Evolutionary conservation across 2,113 vertebrate genomes (phyloP).

Genomic region (Nicator chloris): DNA sequence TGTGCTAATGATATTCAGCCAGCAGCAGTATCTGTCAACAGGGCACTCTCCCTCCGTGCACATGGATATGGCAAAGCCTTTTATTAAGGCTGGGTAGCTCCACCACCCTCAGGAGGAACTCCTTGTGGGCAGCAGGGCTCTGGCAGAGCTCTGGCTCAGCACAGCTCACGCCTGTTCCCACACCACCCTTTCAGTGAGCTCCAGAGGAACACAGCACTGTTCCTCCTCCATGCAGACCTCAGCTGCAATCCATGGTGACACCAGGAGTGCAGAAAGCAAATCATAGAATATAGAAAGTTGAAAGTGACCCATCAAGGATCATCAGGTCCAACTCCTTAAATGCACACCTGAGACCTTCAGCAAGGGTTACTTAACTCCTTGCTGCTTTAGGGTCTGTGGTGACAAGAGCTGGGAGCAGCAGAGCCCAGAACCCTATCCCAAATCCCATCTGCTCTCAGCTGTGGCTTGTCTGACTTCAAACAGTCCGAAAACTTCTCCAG

Average conservation of each 20-base stretch:
- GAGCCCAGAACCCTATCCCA: background rate
- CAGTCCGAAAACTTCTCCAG: background rate
- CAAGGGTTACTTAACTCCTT: background rate
- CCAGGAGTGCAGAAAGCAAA: background rate
- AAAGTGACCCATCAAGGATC: background rate
- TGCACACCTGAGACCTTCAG: background rate
- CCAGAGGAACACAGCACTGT: background rate
- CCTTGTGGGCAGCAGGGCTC: background rate
- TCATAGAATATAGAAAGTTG: background rate
- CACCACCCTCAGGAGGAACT: background rate
- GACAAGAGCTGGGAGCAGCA: background rate
- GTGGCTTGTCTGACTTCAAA: background rate
- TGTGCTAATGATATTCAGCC: constrained; percentile 11
- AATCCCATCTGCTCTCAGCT: background rate
- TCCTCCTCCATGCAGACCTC: background rate
- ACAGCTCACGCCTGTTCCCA: background rate
- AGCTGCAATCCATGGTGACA: background rate
- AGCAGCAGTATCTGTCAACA: constrained; percentile 45
- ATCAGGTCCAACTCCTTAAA: background rate
- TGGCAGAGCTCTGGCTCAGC: background rate
- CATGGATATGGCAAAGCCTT: background rate
- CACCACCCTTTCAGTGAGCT: background rate
- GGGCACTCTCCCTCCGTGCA: background rate
- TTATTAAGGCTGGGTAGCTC: background rate
- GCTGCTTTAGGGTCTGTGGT: background rate